Conservation (phyloP, 2,888 invertebrate species). For the Tuberolachnus salignus region DNA sequence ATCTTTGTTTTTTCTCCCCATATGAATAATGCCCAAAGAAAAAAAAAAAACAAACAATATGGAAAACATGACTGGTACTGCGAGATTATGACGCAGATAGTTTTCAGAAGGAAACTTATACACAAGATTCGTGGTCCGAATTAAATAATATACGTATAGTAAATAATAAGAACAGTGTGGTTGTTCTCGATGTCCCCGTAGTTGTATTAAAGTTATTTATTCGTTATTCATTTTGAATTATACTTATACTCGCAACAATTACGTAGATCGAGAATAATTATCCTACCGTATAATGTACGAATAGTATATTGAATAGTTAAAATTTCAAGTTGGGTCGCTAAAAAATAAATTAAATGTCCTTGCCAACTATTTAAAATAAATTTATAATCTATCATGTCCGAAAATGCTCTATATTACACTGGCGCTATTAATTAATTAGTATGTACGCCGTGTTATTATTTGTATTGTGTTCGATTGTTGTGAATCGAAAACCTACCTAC, state of each 20-base stretch:
- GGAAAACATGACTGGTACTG: not conserved
- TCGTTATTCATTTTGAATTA: too few species aligned
- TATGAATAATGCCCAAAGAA: slow-evolving; percentile 12
- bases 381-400: too few species aligned
- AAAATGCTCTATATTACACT: too few species aligned
- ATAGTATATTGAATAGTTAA: too few species aligned
- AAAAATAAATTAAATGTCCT: too few species aligned
- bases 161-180: not conserved
- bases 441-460: not conserved
- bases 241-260: too few species aligned
- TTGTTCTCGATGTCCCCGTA: not conserved
- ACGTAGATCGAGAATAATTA: too few species aligned
- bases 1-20: slow-evolving; percentile 2
- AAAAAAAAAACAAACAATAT: not conserved
- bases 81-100: not conserved
- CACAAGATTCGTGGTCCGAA: not conserved
- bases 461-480: not conserved
- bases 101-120: not conserved
- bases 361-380: too few species aligned
- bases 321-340: too few species aligned
- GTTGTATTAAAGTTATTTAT: not conserved
- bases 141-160: not conserved
- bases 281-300: too few species aligned
- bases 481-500: not conserved
- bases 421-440: too few species aligned